Evolutionary conservation across 2,888 invertebrate genomes (phyloP), one percentile per base, ranked within the genome.

Genomic region (Crocallis elinguaria): DNA sequence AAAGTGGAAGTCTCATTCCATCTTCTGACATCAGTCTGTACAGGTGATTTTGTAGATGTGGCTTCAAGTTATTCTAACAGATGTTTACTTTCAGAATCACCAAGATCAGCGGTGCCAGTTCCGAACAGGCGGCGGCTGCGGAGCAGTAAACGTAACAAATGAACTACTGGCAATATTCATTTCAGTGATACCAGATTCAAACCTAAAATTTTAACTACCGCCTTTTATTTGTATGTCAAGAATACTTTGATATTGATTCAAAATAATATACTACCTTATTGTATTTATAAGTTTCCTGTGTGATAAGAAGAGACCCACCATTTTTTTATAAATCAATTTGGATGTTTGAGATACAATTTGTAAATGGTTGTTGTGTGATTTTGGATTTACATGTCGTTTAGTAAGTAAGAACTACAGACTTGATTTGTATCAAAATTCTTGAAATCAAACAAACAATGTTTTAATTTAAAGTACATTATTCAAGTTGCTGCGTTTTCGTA

Each of bases 121-220:
- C 70, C 77, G 17, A 85, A 84, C 58, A 76, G 85, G 50, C 72
- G 82, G 53, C 59, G 76, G 14, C 61, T 89, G 32, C 75, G 89
- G 36, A 89, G 89, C 64, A 82, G 84, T 62, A 81, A 75, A 53
- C 82, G 86, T 41, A 76, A 75, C 57, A 79, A 77, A 41, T 71
- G 62, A 69, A 29, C 19, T 19, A 37, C 33, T 35, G 25, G 39
- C 38, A 36, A 37, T 17, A 16, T 33, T 33, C 5, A n/a, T 12
- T 9, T 11, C 12, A 27, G 7, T 29, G n/a, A 21, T 29, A 17
- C 43, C 19, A 39, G 13, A 38, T 49, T 32, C 29, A 3, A 37
- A 45, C 49, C 36, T 14, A 48, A 39, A 48, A 30, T 27, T 12
- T 38, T n/a, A 42, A 43, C 13, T 39, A 33, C 37, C 49, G 38